Evolutionary conservation across 2,888 invertebrate genomes (phyloP).

Genomic region (Lithophane semibrunnea): DNA sequence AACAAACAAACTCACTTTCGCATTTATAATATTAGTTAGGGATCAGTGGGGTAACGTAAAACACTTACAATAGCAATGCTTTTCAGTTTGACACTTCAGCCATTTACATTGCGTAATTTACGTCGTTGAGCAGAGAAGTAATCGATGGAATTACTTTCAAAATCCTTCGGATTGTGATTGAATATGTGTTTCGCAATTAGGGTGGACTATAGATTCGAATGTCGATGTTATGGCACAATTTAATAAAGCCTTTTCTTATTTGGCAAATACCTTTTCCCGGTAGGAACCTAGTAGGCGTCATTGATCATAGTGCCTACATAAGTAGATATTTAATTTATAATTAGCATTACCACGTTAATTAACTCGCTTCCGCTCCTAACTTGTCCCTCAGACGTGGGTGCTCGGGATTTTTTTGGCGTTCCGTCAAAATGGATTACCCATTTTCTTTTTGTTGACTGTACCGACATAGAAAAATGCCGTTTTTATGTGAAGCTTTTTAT

Average conservation of each 20-base stretch:
- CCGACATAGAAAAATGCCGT: slow-evolving; percentile 70
- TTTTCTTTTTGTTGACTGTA: slow-evolving; percentile 74
- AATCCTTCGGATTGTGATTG: not conserved
- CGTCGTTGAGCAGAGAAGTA: not conserved
- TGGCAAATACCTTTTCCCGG: not conserved
- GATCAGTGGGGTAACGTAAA: too few species aligned
- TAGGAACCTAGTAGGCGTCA: not conserved
- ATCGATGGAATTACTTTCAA: too few species aligned
- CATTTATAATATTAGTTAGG: too few species aligned
- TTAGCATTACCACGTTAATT: not conserved
- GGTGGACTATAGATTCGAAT: not conserved
- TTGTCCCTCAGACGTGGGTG: slow-evolving; percentile 49
- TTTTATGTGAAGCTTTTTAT: slow-evolving; percentile 67
- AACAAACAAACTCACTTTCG: too few species aligned
- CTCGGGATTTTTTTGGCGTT: slow-evolving; percentile 72
- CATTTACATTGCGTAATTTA: not conserved
- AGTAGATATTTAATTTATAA: not conserved
- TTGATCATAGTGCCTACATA: not conserved
- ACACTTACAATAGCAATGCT: not conserved
- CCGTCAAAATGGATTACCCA: slow-evolving; percentile 78
- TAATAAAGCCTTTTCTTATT: not conserved
- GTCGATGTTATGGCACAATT: not conserved
- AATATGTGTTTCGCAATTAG: not conserved
- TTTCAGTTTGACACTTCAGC: not conserved
- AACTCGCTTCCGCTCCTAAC: slow-evolving; percentile 63